These are phyloP conservation scores for Gymnocypris eckloni DNA, from an alignment of 2,797 vertebrate genomes.

Conservation along the genomic window DNA sequence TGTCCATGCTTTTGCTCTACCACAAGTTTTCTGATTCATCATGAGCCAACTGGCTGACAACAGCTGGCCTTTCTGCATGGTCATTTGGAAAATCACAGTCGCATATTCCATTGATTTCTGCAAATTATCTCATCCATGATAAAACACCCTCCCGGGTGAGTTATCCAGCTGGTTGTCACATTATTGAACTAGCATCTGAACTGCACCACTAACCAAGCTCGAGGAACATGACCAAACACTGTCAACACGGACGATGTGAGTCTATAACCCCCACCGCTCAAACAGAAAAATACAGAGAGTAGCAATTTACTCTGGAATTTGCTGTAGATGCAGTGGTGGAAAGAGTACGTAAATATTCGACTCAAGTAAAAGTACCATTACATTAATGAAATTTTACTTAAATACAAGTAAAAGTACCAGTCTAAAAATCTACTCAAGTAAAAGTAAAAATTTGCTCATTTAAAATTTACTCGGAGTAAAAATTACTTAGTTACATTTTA, in stretches of 20 bases:
- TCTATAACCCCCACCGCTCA: not conserved
- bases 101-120: constrained; percentile 39
- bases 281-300: constrained; percentile 11
- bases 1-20: not conserved
- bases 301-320: constrained; percentile 25
- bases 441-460: too few species aligned
- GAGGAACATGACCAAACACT: constrained; percentile 13
- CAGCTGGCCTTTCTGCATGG: not conserved
- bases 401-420: too few species aligned
- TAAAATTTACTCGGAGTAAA: too few species aligned
- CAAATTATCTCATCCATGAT: constrained; percentile 30
- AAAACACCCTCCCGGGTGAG: constrained; percentile 20
- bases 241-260: constrained; percentile 1
- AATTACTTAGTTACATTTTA: too few species aligned
- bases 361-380: too few species aligned
- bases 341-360: too few species aligned
- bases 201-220: not conserved
- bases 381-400: too few species aligned
- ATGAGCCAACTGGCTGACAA: not conserved
- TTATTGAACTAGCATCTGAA: constrained; percentile 29
- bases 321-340: too few species aligned
- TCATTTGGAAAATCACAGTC: constrained; percentile 25
- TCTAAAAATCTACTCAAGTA: too few species aligned
- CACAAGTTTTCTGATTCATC: not conserved
- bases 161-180: constrained; percentile 30